Conservation (phyloP, 1,140 invertebrate genomes). For the Mactra quadrangularis region DNA sequence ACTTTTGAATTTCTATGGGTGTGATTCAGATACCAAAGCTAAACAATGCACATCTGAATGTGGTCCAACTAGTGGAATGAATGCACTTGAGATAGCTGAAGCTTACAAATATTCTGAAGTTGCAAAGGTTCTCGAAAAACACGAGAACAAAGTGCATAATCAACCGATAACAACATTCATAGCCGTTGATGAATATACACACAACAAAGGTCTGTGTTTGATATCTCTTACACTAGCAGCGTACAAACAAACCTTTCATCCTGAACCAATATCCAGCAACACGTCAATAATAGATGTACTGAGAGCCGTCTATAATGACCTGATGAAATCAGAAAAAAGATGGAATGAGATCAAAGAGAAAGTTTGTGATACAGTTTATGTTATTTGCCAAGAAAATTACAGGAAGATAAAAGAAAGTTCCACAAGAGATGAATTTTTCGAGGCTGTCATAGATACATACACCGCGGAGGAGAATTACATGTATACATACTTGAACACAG, state of each 20-base stretch:
- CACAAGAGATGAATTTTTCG: slow-evolving; percentile 4
- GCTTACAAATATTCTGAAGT: slow-evolving; percentile 4
- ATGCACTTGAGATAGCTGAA: slow-evolving; percentile 1
- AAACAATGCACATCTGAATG: slow-evolving; percentile 45
- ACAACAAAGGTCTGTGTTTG: neutral
- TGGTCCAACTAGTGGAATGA: slow-evolving; percentile 21
- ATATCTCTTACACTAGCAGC: slow-evolving; percentile 31
- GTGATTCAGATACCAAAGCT: slow-evolving; percentile 11
- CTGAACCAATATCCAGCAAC: neutral
- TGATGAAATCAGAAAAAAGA: slow-evolving; percentile 11
- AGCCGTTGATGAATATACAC: slow-evolving; percentile 7
- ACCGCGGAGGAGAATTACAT: slow-evolving; percentile 33
- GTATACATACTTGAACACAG: slow-evolving; percentile 40
- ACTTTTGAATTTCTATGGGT: neutral
- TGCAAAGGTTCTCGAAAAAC: neutral
- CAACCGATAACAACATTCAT: slow-evolving; percentile 6
- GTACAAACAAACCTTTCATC: slow-evolving; percentile 46
- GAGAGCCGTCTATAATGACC: slow-evolving; percentile 9
- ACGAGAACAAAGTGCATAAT: neutral
- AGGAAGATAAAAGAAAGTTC: neutral
- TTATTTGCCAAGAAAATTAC: slow-evolving; percentile 15
- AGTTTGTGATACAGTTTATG: slow-evolving; percentile 32
- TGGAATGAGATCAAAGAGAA: slow-evolving; percentile 22
- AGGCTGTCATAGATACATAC: slow-evolving; percentile 34
- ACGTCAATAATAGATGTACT: slow-evolving; percentile 13